These are phyloP conservation scores for Ferrisia virgata DNA, from an alignment of 2,888 invertebrate species.

Conservation along the genomic window DNA sequence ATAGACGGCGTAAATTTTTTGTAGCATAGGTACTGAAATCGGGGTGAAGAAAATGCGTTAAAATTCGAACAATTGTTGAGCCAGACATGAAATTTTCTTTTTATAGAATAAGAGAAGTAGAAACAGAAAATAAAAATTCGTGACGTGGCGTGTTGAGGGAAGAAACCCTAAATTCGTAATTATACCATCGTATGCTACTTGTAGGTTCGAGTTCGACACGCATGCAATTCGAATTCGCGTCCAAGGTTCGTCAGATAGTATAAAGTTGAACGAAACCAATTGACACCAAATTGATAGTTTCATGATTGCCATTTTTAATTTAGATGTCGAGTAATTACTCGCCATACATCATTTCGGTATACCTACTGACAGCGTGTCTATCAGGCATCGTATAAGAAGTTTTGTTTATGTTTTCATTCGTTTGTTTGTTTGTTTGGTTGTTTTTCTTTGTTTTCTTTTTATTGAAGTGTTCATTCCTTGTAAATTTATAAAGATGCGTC, in stretches of 20 bases:
- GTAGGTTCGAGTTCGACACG: neutral
- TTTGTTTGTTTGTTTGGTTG: neutral
- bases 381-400: too few species aligned
- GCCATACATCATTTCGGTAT: neutral
- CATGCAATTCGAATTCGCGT: neutral
- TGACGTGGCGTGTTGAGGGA: neutral
- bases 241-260: neutral
- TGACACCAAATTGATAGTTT: constrained; percentile 18
- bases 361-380: neutral
- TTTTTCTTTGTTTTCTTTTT: neutral
- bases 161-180: neutral
- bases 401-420: too few species aligned
- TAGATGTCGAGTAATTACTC: neutral
- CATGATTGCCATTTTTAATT: constrained; percentile 24
- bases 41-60: neutral
- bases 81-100: neutral
- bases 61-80: constrained; percentile 3
- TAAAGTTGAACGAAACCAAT: constrained; percentile 20
- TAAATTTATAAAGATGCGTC: constrained; percentile 16
- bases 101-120: neutral
- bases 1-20: neutral
- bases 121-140: neutral
- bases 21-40: neutral
- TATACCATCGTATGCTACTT: neutral
- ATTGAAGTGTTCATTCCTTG: neutral